Conservation (phyloP, 2,888 invertebrate genomes). For the Bhutanitis thaidina region DNA sequence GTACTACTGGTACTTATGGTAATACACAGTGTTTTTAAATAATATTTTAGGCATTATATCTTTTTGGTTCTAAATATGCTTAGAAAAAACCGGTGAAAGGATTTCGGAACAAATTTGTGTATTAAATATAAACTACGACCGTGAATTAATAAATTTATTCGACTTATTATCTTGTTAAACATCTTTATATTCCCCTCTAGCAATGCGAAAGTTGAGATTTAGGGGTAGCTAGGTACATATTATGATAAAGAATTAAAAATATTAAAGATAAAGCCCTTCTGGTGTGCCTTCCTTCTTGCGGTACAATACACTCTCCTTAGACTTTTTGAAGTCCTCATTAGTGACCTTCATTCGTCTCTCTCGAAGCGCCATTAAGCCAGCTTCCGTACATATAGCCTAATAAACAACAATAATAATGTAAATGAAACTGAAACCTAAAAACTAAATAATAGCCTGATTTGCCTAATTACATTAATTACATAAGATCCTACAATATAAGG, state of each 20-base stretch:
- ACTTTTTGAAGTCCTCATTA: slow-evolving; percentile 99
- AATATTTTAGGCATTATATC: no score
- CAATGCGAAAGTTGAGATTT: neutral
- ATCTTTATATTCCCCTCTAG: slow-evolving; percentile 1
- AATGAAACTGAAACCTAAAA: no score
- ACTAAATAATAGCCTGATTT: no score
- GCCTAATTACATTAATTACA: no score
- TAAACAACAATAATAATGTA: neutral
- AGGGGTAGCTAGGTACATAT: neutral
- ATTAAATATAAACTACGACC: neutral
- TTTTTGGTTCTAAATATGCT: no score
- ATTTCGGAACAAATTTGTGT: no score
- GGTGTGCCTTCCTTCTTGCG: slow-evolving; percentile 99
- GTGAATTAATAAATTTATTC: slow-evolving; percentile 1
- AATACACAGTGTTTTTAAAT: no score
- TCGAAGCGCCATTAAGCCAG: slow-evolving; percentile 97
- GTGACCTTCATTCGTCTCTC: slow-evolving; percentile 99
- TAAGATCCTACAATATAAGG: no score
- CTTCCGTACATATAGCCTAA: slow-evolving; percentile 99
- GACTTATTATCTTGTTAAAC: slow-evolving; percentile 7
- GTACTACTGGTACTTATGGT: no score
- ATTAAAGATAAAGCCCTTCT: slow-evolving; percentile 97
- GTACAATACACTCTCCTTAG: slow-evolving; percentile 99
- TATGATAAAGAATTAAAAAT: slow-evolving; percentile 8
- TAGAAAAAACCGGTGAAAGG: no score